Conservation (phyloP, 2,797 vertebrate species). For the Falco peregrinus region DNA sequence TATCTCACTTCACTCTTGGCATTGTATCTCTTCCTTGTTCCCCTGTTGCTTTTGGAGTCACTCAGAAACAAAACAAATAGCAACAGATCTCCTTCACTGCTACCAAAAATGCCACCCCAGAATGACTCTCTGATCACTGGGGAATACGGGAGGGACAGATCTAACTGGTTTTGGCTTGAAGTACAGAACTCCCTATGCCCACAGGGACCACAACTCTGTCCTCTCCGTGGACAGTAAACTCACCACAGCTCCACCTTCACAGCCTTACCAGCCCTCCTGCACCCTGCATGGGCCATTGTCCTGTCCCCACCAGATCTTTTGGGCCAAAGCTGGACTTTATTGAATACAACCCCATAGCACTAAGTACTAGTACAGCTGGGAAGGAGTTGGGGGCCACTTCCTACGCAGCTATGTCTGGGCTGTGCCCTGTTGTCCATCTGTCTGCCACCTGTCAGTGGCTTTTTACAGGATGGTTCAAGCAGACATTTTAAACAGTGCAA, state of each 20-base stretch:
- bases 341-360: neutral
- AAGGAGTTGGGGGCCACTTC: neutral
- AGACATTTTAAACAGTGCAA: neutral
- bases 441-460: neutral
- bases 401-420: neutral
- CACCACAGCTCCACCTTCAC: neutral
- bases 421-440: neutral
- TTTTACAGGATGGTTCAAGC: neutral
- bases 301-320: neutral
- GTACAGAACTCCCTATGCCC: neutral
- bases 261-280: neutral
- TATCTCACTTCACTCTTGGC: neutral
- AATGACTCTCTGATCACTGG: neutral
- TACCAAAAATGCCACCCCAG: neutral
- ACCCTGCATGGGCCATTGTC: fast-evolving
- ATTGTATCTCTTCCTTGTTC: neutral
- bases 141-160: neutral
- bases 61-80: neutral
- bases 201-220: neutral
- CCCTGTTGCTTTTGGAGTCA: neutral
- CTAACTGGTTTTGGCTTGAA: neutral
- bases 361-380: neutral
- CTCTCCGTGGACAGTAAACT: neutral
- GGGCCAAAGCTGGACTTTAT: neutral
- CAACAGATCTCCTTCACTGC: neutral